phyloP scores from a whole-genome alignment of 2,888 invertebrate genomes.

The Cremastobaeus sp. region DNA sequence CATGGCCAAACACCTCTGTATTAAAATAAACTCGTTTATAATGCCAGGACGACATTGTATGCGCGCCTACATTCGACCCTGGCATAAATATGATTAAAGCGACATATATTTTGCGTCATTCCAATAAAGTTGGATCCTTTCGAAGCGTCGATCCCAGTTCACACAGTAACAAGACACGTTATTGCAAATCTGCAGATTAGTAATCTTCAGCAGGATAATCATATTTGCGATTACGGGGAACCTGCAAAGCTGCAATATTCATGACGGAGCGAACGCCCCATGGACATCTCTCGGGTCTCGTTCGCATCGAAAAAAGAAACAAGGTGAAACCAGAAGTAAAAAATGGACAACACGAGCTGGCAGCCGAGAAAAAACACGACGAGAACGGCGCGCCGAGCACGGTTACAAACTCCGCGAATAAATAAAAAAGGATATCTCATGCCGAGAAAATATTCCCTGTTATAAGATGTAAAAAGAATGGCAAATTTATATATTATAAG shows the following conservation, averaged over 20 bases:
- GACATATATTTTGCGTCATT: too few species aligned
- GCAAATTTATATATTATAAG: too few species aligned
- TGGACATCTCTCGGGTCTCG: slow-evolving; percentile 46
- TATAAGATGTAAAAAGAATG: too few species aligned
- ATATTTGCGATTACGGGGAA: slow-evolving; percentile 38
- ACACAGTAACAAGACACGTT: slow-evolving; percentile 25
- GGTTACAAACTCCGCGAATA: slow-evolving; percentile 40
- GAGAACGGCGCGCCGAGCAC: slow-evolving; percentile 31
- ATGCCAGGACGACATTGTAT: too few species aligned
- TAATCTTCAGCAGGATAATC: slow-evolving; percentile 38
- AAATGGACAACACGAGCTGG: slow-evolving; percentile 14
- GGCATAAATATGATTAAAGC: slow-evolving; percentile 23
- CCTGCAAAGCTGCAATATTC: slow-evolving; percentile 45
- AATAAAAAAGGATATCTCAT: too few species aligned
- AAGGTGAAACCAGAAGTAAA: slow-evolving; percentile 23
- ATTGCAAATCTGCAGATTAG: too few species aligned
- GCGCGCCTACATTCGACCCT: slow-evolving; percentile 4
- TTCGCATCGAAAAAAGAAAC: slow-evolving; percentile 34
- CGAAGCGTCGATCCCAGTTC: slow-evolving; percentile 11
- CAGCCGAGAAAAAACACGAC: slow-evolving; percentile 17
- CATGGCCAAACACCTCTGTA: too few species aligned
- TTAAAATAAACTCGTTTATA: too few species aligned
- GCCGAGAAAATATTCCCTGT: slow-evolving; percentile 19
- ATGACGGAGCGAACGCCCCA: slow-evolving; percentile 48
- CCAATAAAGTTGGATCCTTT: slow-evolving; percentile 30